These are phyloP conservation scores for Dysdera silvatica DNA, from an alignment of 1,140 invertebrate species.

Conservation along the genomic window DNA sequence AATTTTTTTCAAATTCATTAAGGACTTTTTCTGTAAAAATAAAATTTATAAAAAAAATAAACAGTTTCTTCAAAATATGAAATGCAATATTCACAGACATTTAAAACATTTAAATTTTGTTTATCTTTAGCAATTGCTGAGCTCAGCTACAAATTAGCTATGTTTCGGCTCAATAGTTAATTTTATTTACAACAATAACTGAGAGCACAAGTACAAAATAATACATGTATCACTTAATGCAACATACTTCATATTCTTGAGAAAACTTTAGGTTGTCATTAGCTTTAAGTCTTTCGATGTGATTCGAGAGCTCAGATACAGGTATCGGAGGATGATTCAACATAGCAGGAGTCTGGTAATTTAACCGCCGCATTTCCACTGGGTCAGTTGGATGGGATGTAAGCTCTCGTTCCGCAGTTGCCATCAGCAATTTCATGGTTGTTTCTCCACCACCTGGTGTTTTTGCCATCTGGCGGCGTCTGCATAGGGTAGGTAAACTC, in stretches of 20 bases:
- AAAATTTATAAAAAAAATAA: background rate
- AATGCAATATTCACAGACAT: background rate
- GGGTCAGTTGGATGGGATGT: constrained; percentile 67
- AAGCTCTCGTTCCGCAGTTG: constrained; percentile 30
- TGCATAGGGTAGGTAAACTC: constrained; percentile 25
- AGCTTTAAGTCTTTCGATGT: constrained; percentile 89
- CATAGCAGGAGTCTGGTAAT: constrained; percentile 96
- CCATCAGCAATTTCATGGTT: constrained; percentile 34
- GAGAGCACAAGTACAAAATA: background rate
- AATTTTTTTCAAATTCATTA: background rate
- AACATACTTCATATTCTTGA: constrained; percentile 71
- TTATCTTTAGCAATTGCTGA: background rate
- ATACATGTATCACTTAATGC: background rate
- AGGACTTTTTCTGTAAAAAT: background rate
- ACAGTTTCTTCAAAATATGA: background rate
- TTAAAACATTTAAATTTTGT: background rate
- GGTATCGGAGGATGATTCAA: constrained; percentile 94
- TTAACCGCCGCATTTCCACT: constrained; percentile 87
- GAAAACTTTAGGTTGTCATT: constrained; percentile 97
- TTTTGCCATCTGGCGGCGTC: constrained; percentile 72
- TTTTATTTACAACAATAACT: no score
- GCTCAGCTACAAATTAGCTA: no score
- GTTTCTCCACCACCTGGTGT: constrained; percentile 75
- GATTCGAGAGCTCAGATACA: constrained; percentile 82
- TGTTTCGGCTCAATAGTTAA: no score